These are phyloP conservation scores for Cryptotis parvus DNA, from an alignment of 2,113 vertebrate genomes.

Conservation along the genomic window DNA sequence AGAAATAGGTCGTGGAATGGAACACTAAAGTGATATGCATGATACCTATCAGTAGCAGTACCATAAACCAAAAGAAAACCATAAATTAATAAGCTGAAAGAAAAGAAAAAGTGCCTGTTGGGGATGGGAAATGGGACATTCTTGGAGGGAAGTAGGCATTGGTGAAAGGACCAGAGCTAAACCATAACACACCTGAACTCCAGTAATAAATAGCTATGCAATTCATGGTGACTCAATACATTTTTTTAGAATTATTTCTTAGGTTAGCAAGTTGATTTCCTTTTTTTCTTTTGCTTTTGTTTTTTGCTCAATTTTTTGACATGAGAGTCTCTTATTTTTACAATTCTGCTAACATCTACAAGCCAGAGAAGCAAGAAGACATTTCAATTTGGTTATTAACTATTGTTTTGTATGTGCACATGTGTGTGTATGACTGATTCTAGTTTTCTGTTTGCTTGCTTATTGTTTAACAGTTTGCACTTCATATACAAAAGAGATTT, in stretches of 20 bases:
- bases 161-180: no score
- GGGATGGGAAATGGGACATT: no score
- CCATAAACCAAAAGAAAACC: no score
- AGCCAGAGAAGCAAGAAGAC: not conserved
- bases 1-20: no score
- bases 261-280: not conserved
- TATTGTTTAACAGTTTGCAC: not conserved
- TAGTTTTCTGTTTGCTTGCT: not conserved
- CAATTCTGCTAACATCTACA: not conserved
- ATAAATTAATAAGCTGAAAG: no score
- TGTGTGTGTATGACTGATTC: not conserved
- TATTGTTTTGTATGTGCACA: not conserved
- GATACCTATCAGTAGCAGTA: no score
- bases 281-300: not conserved
- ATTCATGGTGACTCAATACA: no score
- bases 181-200: no score
- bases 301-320: not conserved
- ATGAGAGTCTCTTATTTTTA: not conserved
- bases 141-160: no score
- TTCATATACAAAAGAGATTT: not conserved
- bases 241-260: not conserved
- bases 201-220: no score
- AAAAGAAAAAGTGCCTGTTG: no score
- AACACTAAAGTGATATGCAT: no score
- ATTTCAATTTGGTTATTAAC: not conserved